These are phyloP conservation scores for Muscicapa adusta DNA, from an alignment of 2,113 vertebrate genomes.

Conservation along the genomic window DNA sequence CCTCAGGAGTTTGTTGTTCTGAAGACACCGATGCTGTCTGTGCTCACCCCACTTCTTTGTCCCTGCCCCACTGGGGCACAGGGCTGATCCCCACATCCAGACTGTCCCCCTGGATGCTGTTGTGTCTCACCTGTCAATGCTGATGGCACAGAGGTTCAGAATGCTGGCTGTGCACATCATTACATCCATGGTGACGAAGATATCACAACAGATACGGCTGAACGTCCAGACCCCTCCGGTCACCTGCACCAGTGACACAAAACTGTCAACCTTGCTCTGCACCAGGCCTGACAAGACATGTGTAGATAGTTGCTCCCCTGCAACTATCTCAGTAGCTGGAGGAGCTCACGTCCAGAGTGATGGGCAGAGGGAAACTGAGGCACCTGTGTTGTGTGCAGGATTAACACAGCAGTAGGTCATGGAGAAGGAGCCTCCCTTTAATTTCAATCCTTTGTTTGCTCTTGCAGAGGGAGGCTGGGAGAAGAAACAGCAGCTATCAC, in stretches of 20 bases:
- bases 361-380: neutral
- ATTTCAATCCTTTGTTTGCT: neutral
- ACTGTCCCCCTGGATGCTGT: neutral
- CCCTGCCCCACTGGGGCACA: neutral
- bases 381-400: neutral
- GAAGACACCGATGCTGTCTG: accelerated
- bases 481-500: neutral
- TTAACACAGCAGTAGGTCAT: neutral
- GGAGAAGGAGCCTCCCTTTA: neutral
- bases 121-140: slow-evolving; percentile 90
- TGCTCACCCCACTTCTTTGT: neutral
- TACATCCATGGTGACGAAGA: slow-evolving; percentile 93
- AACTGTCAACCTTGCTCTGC: slow-evolving; percentile 12
- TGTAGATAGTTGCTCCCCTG: neutral
- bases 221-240: slow-evolving; percentile 89
- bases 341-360: neutral
- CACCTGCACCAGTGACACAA: slow-evolving; percentile 65
- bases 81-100: neutral
- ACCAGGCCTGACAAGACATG: neutral
- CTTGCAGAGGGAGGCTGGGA: neutral
- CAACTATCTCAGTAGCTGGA: neutral
- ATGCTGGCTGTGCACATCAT: slow-evolving; percentile 99
- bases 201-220: slow-evolving; percentile 86
- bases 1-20: neutral
- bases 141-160: slow-evolving; percentile 96